Conservation (phyloP, 2,888 invertebrate genomes). For the Polydrusus cervinus region DNA sequence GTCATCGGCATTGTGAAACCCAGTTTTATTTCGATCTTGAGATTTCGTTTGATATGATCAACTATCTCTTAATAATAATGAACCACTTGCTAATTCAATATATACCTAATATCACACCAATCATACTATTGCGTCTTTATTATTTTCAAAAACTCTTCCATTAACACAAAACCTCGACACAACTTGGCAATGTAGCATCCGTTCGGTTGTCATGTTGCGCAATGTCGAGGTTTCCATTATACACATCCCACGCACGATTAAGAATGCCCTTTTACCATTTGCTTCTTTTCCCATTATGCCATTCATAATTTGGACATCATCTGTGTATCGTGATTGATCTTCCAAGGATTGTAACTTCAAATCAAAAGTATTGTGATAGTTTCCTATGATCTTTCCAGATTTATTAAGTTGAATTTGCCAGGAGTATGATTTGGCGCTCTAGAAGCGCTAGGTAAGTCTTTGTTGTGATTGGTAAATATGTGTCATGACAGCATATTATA, state of each 20-base stretch:
- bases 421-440: slow-evolving; percentile 50
- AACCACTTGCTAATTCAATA: too few relatives aligned
- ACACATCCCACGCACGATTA: slow-evolving; percentile 49
- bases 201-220: slow-evolving; percentile 53
- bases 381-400: not conserved
- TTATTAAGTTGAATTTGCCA: not conserved
- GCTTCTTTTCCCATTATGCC: slow-evolving; percentile 39
- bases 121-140: too few relatives aligned
- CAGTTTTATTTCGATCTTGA: too few relatives aligned
- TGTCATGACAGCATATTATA: slow-evolving; percentile 39
- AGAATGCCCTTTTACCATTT: slow-evolving; percentile 50
- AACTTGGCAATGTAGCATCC: slow-evolving; percentile 25
- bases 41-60: too few relatives aligned
- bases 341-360: not conserved
- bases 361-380: slow-evolving; percentile 35
- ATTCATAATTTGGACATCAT: slow-evolving; percentile 45
- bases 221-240: slow-evolving; percentile 55
- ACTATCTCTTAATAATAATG: too few relatives aligned
- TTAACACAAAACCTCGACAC: not conserved
- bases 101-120: too few relatives aligned
- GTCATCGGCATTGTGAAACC: too few relatives aligned
- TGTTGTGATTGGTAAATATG: slow-evolving; percentile 49
- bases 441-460: slow-evolving; percentile 46
- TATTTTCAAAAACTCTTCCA: too few relatives aligned
- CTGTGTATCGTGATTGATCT: not conserved